Percentiles rank a stretch among this genome's conserved stretches.
Conservation (phyloP, 1,140 invertebrate species). For the Contarinia nasturtii region DNA sequence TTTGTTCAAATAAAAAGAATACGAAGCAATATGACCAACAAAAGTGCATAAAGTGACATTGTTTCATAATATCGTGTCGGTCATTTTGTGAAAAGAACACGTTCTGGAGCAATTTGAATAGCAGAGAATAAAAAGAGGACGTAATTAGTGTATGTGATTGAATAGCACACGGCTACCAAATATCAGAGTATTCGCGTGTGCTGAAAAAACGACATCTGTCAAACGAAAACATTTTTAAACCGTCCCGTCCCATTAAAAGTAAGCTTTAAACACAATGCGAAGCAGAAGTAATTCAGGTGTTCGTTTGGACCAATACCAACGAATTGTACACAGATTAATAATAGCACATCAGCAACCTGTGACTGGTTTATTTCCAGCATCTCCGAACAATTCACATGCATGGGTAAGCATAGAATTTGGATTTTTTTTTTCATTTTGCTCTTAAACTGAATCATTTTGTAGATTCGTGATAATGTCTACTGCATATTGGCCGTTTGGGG, state of each 20-base stretch:
- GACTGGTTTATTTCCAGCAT: slow-evolving; percentile 79
- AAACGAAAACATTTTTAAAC: not conserved
- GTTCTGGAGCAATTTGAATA: too few species aligned
- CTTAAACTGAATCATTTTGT: not conserved
- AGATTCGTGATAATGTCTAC: slow-evolving; percentile 92
- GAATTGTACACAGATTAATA: slow-evolving; percentile 79
- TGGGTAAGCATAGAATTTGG: slow-evolving; percentile 34
- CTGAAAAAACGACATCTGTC: too few species aligned
- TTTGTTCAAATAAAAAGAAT: too few species aligned
- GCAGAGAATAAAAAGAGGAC: too few species aligned
- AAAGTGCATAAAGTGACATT: too few species aligned
- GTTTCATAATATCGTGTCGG: too few species aligned
- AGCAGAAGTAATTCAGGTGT: slow-evolving; percentile 88
- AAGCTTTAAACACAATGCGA: slow-evolving; percentile 38
- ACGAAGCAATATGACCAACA: too few species aligned
- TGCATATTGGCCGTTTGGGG: slow-evolving; percentile 95
- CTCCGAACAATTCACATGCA: slow-evolving; percentile 73
- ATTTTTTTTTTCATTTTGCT: not conserved
- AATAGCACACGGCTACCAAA: too few species aligned
- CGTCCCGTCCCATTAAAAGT: not conserved
- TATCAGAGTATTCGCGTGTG: too few species aligned
- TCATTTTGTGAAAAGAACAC: too few species aligned
- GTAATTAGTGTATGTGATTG: too few species aligned
- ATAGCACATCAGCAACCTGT: slow-evolving; percentile 87
- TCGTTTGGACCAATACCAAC: slow-evolving; percentile 84